A percentile compares a stretch with the other conserved stretches of the same genome.
phyloP scores from a whole-genome alignment of 2,797 vertebrate species.

The Hydrolagus colliei region DNA sequence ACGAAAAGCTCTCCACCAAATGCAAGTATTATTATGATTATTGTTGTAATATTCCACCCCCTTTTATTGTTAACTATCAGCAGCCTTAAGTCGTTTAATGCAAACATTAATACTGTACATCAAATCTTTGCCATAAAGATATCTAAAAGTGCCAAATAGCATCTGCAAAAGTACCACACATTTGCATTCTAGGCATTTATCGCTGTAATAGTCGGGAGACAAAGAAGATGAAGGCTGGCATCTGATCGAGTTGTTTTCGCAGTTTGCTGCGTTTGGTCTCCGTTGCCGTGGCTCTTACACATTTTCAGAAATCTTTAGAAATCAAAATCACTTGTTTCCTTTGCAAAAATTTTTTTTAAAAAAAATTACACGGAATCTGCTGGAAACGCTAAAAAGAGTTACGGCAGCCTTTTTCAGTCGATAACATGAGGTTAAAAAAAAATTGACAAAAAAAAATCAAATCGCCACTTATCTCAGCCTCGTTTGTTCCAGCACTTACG shows the following conservation, averaged over 20 bases:
- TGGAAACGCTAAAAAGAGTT: background rate
- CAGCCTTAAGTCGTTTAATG: too few relatives aligned
- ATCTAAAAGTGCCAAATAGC: too few relatives aligned
- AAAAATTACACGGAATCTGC: background rate
- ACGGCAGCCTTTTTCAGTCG: background rate
- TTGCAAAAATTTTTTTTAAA: background rate
- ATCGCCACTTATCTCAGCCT: too few relatives aligned
- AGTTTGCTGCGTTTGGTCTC: background rate
- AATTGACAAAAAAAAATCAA: background rate
- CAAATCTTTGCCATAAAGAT: too few relatives aligned
- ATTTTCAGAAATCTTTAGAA: background rate
- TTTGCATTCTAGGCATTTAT: background rate
- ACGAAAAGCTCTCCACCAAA: too few relatives aligned
- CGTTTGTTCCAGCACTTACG: background rate
- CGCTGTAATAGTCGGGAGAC: background rate
- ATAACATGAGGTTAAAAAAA: background rate
- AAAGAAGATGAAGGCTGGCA: background rate
- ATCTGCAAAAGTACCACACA: too few relatives aligned
- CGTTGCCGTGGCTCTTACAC: too few relatives aligned
- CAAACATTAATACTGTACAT: too few relatives aligned
- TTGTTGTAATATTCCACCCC: too few relatives aligned
- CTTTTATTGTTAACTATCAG: too few relatives aligned
- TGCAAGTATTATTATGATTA: too few relatives aligned
- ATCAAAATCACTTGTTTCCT: background rate
- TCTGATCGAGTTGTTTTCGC: background rate